Evolutionary conservation across 2,888 invertebrate species (phyloP).

Genomic region (Morpho achilles): DNA sequence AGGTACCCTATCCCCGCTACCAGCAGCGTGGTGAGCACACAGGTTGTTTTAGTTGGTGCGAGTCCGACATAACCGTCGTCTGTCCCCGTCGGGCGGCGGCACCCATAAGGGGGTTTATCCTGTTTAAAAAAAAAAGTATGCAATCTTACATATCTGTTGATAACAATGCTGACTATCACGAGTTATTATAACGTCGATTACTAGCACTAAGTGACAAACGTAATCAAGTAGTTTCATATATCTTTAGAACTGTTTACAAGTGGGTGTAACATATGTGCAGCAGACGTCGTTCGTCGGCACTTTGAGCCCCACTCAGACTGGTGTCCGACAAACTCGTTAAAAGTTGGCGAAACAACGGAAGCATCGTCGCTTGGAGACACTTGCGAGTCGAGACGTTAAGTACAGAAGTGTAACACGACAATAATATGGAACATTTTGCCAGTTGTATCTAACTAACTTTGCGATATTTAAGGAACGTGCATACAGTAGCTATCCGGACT

Average conservation of each 20-base stretch:
- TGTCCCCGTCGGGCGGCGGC: no score
- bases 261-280: constrained; percentile 48
- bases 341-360: constrained; percentile 73
- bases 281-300: constrained; percentile 45
- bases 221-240: constrained; percentile 29
- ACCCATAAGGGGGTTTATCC: no score
- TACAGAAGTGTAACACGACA: constrained; percentile 71
- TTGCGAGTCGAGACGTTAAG: constrained; percentile 69
- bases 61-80: no score
- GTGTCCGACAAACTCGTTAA: constrained; percentile 78
- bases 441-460: constrained; percentile 44
- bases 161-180: no score
- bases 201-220: neutral
- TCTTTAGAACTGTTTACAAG: constrained; percentile 34
- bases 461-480: constrained; percentile 45
- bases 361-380: constrained; percentile 65
- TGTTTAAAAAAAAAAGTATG: no score
- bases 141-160: no score
- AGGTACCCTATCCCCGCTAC: no score
- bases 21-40: no score
- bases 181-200: no score
- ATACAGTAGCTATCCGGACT: constrained; percentile 28
- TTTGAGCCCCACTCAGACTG: constrained; percentile 44
- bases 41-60: no score
- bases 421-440: constrained; percentile 64